Conservation (phyloP, 2,113 vertebrate genomes). For the Varanus salvator region DNA sequence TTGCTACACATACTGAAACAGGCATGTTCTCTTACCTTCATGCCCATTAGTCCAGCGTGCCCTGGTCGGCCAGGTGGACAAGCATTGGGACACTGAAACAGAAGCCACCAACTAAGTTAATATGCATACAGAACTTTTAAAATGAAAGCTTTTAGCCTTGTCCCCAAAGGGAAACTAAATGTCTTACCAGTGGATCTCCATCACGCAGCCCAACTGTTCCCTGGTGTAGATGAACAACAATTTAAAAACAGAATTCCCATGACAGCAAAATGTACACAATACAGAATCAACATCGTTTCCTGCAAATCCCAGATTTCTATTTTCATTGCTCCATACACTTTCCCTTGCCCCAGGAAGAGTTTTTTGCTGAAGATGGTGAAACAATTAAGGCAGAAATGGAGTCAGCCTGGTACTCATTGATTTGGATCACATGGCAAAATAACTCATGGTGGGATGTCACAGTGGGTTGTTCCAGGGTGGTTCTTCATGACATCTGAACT, state of each 20-base stretch:
- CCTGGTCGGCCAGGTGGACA: slow-evolving; percentile 90
- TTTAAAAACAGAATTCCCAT: slow-evolving; percentile 31
- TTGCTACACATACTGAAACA: not conserved
- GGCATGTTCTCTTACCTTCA: slow-evolving; percentile 86
- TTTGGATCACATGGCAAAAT: too few relatives aligned
- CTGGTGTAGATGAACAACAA: slow-evolving; percentile 71
- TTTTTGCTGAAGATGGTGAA: not conserved
- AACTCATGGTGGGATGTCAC: not conserved
- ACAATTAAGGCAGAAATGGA: not conserved
- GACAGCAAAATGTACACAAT: slow-evolving; percentile 32
- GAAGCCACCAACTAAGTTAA: slow-evolving; percentile 42
- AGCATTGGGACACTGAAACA: slow-evolving; percentile 89
- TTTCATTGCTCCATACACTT: not conserved
- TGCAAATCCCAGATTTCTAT: not conserved
- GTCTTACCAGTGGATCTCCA: slow-evolving; percentile 81
- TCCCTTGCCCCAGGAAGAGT: not conserved
- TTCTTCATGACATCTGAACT: too few relatives aligned
- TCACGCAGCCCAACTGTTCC: slow-evolving; percentile 81
- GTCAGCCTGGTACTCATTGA: not conserved
- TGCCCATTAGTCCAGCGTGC: slow-evolving; percentile 92
- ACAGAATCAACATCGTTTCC: not conserved
- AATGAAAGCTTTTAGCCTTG: not conserved
- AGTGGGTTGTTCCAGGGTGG: too few relatives aligned
- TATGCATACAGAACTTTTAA: not conserved
- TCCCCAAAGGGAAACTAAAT: not conserved